Percentiles rank a stretch among this genome's conserved stretches.
phyloP scores from a whole-genome alignment of 2,888 invertebrate species.

The Ashinkailepas kermadecensis region DNA sequence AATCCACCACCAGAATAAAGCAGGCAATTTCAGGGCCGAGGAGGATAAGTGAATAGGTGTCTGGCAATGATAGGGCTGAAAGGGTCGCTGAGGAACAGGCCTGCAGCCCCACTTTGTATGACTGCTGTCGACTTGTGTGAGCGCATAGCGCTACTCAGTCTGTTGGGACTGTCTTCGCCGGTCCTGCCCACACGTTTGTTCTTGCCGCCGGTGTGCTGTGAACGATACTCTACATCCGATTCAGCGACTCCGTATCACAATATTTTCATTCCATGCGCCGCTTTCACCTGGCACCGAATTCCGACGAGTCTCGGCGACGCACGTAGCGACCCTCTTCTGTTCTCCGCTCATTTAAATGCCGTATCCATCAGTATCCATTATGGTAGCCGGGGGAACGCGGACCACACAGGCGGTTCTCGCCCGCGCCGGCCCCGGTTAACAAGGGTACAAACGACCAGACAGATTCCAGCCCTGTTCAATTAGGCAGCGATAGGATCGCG shows the following conservation, averaged over 20 bases:
- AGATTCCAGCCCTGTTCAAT: constrained; percentile 20
- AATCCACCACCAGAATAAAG: background rate
- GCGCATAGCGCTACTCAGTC: too few species aligned
- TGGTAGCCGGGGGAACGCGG: background rate
- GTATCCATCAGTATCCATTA: constrained; percentile 21
- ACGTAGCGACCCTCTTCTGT: background rate
- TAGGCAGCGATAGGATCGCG: constrained; percentile 10
- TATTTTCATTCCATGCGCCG: background rate
- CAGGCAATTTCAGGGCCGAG: background rate
- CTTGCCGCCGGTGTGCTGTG: too few species aligned
- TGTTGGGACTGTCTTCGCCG: too few species aligned
- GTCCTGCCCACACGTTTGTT: too few species aligned
- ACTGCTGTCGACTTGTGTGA: too few species aligned
- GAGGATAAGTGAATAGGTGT: background rate
- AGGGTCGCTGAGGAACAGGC: background rate
- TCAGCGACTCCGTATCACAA: background rate
- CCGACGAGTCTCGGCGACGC: too few species aligned
- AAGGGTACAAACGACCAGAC: constrained; percentile 15
- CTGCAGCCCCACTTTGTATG: background rate
- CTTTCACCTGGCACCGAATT: background rate
- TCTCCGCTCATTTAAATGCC: constrained; percentile 13
- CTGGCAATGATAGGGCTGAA: background rate
- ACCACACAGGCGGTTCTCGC: constrained; percentile 20
- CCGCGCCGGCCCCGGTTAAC: constrained; percentile 2
- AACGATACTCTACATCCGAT: too few species aligned